Conservation (phyloP, 1,140 invertebrate genomes). For the Brachionus angularis region DNA sequence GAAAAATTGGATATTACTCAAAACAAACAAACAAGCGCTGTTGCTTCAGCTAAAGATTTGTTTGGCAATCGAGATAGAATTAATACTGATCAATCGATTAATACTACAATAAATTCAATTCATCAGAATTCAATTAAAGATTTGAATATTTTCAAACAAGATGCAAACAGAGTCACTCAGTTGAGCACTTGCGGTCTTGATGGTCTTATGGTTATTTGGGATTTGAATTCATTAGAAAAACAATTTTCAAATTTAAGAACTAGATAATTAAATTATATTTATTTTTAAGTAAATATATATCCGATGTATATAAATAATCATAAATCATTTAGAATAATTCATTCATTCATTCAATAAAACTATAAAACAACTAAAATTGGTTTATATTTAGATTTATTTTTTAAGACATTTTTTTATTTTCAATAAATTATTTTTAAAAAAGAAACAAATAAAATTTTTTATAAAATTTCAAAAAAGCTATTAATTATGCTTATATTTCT, state of each 20-base stretch:
- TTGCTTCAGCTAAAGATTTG: constrained; percentile 21
- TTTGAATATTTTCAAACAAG: not conserved
- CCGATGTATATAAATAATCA: too few species aligned
- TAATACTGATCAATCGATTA: constrained; percentile 15
- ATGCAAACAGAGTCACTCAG: not conserved
- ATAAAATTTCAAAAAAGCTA: too few species aligned
- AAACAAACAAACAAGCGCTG: constrained; percentile 17
- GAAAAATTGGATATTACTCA: constrained; percentile 30
- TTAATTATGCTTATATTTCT: too few species aligned
- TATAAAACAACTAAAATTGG: too few species aligned
- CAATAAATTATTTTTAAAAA: too few species aligned
- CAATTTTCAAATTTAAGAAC: constrained; percentile 23
- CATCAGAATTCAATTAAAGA: constrained; percentile 44
- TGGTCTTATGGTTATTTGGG: constrained; percentile 30
- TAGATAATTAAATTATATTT: not conserved
- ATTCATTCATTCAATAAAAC: too few species aligned
- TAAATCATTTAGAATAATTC: too few species aligned
- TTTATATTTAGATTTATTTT: too few species aligned
- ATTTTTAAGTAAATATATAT: too few species aligned
- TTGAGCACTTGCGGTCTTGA: constrained; percentile 23
- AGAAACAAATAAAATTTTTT: too few species aligned
- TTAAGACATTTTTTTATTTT: too few species aligned
- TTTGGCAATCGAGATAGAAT: constrained; percentile 40
- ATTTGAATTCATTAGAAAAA: constrained; percentile 21
- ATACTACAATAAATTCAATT: constrained; percentile 5